Percentiles rank a stretch among this genome's conserved stretches.
Conservation (phyloP, 2,888 invertebrate genomes). For the Euzetes globulus region DNA sequence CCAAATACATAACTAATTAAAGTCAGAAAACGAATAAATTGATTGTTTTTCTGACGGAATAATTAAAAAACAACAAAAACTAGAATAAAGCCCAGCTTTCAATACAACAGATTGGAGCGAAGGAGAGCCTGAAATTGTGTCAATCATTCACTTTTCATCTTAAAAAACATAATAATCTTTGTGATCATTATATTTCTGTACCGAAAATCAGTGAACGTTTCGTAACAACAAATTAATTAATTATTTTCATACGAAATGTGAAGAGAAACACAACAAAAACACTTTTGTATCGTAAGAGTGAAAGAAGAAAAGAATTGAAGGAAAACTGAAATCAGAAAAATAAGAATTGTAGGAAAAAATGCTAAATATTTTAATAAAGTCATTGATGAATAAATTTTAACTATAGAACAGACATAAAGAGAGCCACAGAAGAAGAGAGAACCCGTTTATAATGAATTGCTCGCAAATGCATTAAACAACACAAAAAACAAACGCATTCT, state of each 20-base stretch:
- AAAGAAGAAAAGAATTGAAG: background rate
- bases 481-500: constrained; percentile 14
- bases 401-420: background rate
- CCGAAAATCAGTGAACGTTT: background rate
- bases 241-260: background rate
- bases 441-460: constrained; percentile 15
- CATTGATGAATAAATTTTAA: constrained; percentile 8
- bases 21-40: background rate
- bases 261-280: background rate
- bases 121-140: constrained; percentile 12
- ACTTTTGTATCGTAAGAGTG: background rate
- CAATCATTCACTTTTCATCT: constrained; percentile 8
- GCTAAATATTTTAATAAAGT: constrained; percentile 24
- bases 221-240: background rate
- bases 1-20: constrained; percentile 11
- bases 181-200: background rate
- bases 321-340: background rate
- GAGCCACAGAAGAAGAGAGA: background rate
- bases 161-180: constrained; percentile 5
- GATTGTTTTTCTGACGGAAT: constrained; percentile 11
- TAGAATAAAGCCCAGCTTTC: background rate
- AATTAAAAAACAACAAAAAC: background rate
- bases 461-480: constrained; percentile 2
- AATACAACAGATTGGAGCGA: background rate
- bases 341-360: background rate